Base-by-base conservation (phyloP, 2,113 vertebrate species). In the Rousettus leschenaultii region DNA sequence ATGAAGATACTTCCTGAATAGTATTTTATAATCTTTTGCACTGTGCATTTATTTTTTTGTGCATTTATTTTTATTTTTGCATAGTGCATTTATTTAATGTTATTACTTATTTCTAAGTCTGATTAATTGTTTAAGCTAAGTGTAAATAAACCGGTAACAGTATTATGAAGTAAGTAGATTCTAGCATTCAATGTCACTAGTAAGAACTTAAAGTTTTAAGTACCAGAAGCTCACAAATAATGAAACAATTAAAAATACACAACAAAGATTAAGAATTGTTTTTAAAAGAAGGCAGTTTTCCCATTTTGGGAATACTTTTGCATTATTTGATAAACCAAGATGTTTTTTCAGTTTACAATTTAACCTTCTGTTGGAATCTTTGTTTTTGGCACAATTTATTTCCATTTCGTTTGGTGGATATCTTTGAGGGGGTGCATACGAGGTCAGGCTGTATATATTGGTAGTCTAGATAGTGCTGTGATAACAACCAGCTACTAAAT, bases 51-150 rank as follows among this genome's bases (percentile, higher is more conserved):
- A 51, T 51, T 51, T 51, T 51, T 51, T 15, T 51, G 51, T 51
- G 51, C 51, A 16, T 5, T 51, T 51, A 51, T 51, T 51, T 51
- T 51, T 51, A 51, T 51, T 51, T 51, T 51, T 51, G 51, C 51
- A 51, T 51, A 51, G 51, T 51, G 51, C 51, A 91, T 70, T 94
- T 88, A 88, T 87, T 73, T 74, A 84, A 74, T 51, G 73, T 74
- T 74, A 71, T 87, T 87, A 73, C 35, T 95, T 66, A 28, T 63
- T 80, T 90, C 66, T 33, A 80, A 93, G 7, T 77, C 35, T 85
- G 35, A 59, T 90, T 95, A 40, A 93, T 94, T 28, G 24, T 68
- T 92, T 85, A 90, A 88, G 73, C 3, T 85, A 92, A 86, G 91
- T 84, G n/a, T 77, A 78, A 78, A 21, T 61, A 85, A 24, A 38